phyloP scores from a whole-genome alignment of 2,797 vertebrate genomes.

The Trachops cirrhosus region DNA sequence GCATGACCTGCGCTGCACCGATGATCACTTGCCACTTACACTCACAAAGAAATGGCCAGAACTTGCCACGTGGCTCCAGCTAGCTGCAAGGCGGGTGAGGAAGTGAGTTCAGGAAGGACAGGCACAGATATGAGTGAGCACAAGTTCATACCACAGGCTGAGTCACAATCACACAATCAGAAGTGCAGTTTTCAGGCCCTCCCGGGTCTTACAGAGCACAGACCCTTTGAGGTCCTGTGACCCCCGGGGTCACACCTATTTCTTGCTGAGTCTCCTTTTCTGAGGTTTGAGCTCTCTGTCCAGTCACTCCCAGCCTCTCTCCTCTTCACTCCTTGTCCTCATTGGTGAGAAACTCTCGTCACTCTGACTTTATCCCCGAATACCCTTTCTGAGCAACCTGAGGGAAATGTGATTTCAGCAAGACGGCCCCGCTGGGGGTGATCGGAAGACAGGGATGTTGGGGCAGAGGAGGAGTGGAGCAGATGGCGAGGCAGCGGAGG shows the following conservation, averaged over 20 bases:
- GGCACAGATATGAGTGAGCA: neutral
- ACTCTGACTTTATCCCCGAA: neutral
- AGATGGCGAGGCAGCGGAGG: neutral
- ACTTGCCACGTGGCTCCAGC: neutral
- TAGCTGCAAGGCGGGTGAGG: rapidly evolving
- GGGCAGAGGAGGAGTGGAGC: neutral
- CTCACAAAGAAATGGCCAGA: neutral
- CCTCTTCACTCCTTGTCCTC: neutral
- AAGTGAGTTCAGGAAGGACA: too few species aligned
- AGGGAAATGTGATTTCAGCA: neutral
- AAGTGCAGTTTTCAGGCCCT: neutral
- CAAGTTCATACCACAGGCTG: neutral
- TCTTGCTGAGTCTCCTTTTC: neutral
- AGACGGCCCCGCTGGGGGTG: neutral
- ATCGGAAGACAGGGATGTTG: neutral
- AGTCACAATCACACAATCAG: neutral
- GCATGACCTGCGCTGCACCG: too few species aligned
- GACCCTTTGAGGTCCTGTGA: neutral
- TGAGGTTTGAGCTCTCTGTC: neutral
- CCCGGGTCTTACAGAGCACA: neutral
- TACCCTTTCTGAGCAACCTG: neutral
- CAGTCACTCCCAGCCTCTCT: neutral
- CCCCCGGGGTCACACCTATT: neutral
- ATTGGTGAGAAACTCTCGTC: neutral
- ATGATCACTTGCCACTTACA: rapidly evolving